Evolutionary conservation across 2,888 invertebrate genomes (phyloP), one percentile per base, ranked within the genome.

Genomic region (Strigamia crassipes): DNA sequence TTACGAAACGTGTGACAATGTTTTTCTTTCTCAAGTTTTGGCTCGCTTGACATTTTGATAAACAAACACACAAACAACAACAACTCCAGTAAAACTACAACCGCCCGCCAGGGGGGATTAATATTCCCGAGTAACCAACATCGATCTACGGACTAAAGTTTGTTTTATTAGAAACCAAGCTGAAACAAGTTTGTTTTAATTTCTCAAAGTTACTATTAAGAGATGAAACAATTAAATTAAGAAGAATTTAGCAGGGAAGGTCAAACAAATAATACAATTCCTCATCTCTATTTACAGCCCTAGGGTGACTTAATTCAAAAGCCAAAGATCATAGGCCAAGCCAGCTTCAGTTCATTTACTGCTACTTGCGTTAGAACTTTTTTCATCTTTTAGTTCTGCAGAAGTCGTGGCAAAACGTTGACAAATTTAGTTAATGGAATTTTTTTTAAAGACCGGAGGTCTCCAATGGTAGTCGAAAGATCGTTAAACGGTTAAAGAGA

Each of bases 351-450:
- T 73, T 15, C 31, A 73, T 73, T 31, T 27, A 31, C 18, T n/a
- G 15, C 12, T 13, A n/a, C 38, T 9, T 5, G 2, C 56, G 18
- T 56, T n/a, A 27, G 9, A 27, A 73, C 73, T 73, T 73, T 73
- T 73, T 31, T 73, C 31, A 73, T 31, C 31, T 73, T 27, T 73
- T 73, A 27, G 27, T 73, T 66, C 23, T 31, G 73, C 73, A 73
- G 27, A 73, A 73, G 73, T 73, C 73, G 31, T 73, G 31, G 73
- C 56, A 73, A 73, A 73, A 23, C 12, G 73, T 73, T 73, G 73
- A 73, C 73, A 73, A 73, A 73, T 73, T 73, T 73, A 31, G 73
- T 73, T 73, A 73, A 73, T 73, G 73, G 31, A 73, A 73, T 73
- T 73, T 73, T 73, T 73, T 73, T 73, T 73, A 73, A n/a, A 27